Evolutionary conservation across 1,140 invertebrate genomes (phyloP).

Genomic region (Tribolium castaneum): DNA sequence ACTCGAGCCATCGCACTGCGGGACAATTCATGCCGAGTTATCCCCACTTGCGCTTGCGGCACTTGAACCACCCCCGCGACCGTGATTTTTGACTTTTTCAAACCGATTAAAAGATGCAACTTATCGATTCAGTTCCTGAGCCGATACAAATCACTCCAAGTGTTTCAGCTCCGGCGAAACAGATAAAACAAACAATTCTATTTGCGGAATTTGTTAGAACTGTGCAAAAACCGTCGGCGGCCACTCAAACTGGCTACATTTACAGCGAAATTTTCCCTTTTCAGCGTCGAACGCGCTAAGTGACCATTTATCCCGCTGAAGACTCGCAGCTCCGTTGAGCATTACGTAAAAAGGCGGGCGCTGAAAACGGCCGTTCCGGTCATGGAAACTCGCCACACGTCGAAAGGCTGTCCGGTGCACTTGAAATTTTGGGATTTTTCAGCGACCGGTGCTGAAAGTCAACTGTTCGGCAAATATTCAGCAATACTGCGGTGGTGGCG

Average conservation of each 20-base stretch:
- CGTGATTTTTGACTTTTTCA: constrained; percentile 5
- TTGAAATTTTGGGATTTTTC: constrained; percentile 32
- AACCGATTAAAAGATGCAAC: constrained; percentile 10
- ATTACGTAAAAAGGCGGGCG: constrained; percentile 14
- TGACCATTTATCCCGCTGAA: constrained; percentile 36
- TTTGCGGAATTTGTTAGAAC: constrained; percentile 25
- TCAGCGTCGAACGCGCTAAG: not conserved
- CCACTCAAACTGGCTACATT: constrained; percentile 5
- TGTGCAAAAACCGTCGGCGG: not conserved
- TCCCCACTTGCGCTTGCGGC: constrained; percentile 1
- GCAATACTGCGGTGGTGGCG: constrained; percentile 42
- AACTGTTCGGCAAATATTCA: constrained; percentile 27
- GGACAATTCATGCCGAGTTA: not conserved
- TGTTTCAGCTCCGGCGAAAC: not conserved
- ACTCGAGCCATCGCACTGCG: not conserved
- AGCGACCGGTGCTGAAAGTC: constrained; percentile 40
- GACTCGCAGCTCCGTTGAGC: not conserved
- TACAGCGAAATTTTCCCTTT: not conserved
- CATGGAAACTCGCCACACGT: not conserved
- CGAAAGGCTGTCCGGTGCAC: not conserved
- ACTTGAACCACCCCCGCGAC: not conserved
- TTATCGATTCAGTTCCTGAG: not conserved
- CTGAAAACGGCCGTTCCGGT: not conserved
- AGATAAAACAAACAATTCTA: constrained; percentile 27
- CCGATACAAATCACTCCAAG: not conserved